These are phyloP conservation scores for Caenorhabditis afra DNA, from an alignment of 2,888 invertebrate species.

Conservation along the genomic window DNA sequence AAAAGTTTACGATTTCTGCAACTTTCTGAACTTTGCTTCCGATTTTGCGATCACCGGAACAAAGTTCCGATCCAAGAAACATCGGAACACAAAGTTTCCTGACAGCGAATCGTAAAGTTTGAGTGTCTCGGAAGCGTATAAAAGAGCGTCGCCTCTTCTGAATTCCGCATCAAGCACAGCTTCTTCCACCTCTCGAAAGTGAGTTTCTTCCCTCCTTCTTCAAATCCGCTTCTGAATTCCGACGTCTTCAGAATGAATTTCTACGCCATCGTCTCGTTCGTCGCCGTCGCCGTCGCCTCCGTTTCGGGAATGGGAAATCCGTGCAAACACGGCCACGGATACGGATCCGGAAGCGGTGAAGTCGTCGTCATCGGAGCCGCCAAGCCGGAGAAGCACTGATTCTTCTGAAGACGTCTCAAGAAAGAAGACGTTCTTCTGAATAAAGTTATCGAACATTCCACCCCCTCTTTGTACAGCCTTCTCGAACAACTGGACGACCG, in stretches of 20 bases:
- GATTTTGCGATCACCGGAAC: not conserved
- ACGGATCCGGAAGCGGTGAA: not conserved
- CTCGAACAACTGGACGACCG: constrained; percentile 49
- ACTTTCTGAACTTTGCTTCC: not conserved
- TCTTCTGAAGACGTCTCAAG: not conserved
- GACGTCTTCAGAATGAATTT: not conserved
- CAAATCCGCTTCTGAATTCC: not conserved
- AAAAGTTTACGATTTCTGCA: not conserved
- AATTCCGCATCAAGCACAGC: no score
- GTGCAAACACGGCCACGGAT: not conserved
- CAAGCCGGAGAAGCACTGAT: constrained; percentile 2
- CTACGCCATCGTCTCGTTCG: not conserved
- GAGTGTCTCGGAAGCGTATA: not conserved
- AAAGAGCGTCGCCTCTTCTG: not conserved
- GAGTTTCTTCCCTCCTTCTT: no score
- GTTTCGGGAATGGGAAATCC: not conserved
- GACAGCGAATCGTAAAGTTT: not conserved
- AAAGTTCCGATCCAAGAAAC: not conserved
- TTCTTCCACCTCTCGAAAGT: not conserved
- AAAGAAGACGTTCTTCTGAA: not conserved
- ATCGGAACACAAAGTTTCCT: not conserved
- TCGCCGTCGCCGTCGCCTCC: not conserved
- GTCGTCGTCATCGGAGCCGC: constrained; percentile 1
- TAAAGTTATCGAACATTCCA: not conserved
- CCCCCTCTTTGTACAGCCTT: constrained; percentile 37